A percentile compares a stretch with the other conserved stretches of the same genome.
phyloP scores from a whole-genome alignment of 2,113 vertebrate genomes.

The Siphamia tubifer region DNA sequence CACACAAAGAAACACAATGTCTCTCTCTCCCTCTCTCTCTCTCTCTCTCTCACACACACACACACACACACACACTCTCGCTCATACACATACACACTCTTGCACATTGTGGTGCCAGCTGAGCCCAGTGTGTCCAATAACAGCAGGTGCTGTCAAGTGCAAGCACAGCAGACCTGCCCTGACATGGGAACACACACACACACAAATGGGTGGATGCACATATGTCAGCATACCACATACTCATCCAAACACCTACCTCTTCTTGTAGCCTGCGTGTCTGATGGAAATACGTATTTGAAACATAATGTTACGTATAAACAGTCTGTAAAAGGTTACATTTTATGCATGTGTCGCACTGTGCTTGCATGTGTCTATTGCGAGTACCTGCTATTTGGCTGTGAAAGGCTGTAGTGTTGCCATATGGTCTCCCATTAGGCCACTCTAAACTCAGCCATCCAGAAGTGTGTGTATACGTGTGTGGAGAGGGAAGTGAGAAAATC shows the following conservation, averaged over 20 bases:
- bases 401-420: constrained; percentile 46
- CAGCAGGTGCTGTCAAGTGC: constrained; percentile 75
- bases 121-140: constrained; percentile 67
- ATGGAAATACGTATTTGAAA: background rate
- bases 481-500: background rate
- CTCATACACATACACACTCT: background rate
- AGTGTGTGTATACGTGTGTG: constrained; percentile 12
- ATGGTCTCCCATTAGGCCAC: constrained; percentile 61
- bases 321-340: constrained; percentile 15
- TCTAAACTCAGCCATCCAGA: constrained; percentile 39
- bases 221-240: constrained; percentile 4
- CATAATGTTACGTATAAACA: background rate
- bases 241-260: background rate
- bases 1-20: constrained; percentile 46
- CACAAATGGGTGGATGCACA: constrained; percentile 23
- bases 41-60: background rate
- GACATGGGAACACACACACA: constrained; percentile 41
- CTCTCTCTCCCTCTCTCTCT: background rate
- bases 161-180: constrained; percentile 55
- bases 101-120: constrained; percentile 65
- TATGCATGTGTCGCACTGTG: background rate
- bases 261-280: background rate
- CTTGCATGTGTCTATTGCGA: constrained; percentile 1
- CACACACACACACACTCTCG: background rate
- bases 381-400: constrained; percentile 24